Conservation (phyloP, 2,797 vertebrate genomes). For the Sebastolobus altivelis region DNA sequence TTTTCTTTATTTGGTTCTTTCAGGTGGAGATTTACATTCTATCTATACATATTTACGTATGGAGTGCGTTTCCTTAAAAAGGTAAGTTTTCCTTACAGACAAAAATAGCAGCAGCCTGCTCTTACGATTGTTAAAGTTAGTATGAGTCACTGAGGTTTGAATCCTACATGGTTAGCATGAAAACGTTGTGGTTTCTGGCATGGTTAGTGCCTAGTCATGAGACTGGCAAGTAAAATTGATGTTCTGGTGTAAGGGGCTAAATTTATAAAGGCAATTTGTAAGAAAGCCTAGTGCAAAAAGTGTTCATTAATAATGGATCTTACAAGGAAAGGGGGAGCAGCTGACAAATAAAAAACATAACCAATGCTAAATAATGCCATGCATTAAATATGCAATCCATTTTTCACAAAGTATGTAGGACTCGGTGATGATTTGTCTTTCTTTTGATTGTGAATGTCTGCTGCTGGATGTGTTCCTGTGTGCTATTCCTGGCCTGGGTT, state of each 20-base stretch:
- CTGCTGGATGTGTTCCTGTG: neutral
- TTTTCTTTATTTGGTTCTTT: conserved; percentile 55
- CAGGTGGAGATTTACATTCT: conserved; percentile 99
- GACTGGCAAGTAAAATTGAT: conserved; percentile 15
- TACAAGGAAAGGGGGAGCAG: conserved; percentile 4
- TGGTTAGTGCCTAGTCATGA: neutral
- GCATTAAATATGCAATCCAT: conserved; percentile 9
- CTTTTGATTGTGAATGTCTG: neutral
- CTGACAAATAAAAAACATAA: conserved; percentile 39
- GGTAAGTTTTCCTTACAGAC: conserved; percentile 82
- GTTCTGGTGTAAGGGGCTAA: neutral
- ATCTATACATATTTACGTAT: conserved; percentile 96
- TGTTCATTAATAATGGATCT: conserved; percentile 23
- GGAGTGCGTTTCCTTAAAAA: conserved; percentile 97
- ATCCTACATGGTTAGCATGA: conserved; percentile 1
- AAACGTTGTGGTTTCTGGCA: conserved; percentile 34
- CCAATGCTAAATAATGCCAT: neutral
- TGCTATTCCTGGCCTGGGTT: neutral
- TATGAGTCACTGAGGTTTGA: conserved; percentile 28
- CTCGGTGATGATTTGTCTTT: conserved; percentile 1
- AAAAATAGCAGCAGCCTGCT: neutral
- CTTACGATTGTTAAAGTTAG: conserved; percentile 4
- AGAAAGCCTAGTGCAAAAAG: conserved; percentile 1
- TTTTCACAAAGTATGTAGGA: neutral
- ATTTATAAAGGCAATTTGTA: conserved; percentile 11